Conservation (phyloP, 1,140 invertebrate genomes). For the Acromyrmex heyeri region DNA sequence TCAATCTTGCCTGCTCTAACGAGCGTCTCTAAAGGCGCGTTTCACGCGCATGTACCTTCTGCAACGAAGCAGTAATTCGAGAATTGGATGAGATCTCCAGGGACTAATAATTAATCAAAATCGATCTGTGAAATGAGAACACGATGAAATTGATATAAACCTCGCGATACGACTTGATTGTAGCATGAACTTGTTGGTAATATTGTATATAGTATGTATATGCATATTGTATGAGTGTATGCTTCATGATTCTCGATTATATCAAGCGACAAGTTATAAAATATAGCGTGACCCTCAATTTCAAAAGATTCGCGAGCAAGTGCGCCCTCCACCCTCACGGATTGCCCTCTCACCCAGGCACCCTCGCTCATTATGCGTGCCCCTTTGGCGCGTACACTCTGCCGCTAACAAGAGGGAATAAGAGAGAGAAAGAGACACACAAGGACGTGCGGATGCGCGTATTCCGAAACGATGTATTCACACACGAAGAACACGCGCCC, state of each 20-base stretch:
- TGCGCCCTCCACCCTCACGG: conserved; percentile 29
- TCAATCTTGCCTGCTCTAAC: conserved; percentile 69
- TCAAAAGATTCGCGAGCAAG: conserved; percentile 54
- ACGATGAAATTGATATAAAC: background rate
- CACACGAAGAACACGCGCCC: conserved; percentile 26
- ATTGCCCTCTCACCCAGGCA: conserved; percentile 39
- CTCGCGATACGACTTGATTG: too few species aligned
- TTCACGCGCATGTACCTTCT: conserved; percentile 61
- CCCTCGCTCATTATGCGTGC: conserved; percentile 64
- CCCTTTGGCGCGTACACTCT: conserved; percentile 40
- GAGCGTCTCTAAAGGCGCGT: conserved; percentile 50
- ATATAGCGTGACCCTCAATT: background rate
- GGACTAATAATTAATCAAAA: background rate
- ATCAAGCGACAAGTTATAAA: background rate
- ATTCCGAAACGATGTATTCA: conserved; percentile 51
- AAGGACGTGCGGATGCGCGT: conserved; percentile 42
- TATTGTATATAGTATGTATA: too few species aligned
- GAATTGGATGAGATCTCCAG: background rate
- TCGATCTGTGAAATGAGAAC: background rate
- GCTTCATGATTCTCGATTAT: background rate
- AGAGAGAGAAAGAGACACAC: conserved; percentile 44
- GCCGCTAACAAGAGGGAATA: conserved; percentile 57
- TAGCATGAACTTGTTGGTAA: background rate
- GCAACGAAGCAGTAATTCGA: conserved; percentile 17
- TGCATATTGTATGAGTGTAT: background rate